phyloP scores from a whole-genome alignment of 1,140 invertebrate species.

The Meloidogyne hapla region DNA sequence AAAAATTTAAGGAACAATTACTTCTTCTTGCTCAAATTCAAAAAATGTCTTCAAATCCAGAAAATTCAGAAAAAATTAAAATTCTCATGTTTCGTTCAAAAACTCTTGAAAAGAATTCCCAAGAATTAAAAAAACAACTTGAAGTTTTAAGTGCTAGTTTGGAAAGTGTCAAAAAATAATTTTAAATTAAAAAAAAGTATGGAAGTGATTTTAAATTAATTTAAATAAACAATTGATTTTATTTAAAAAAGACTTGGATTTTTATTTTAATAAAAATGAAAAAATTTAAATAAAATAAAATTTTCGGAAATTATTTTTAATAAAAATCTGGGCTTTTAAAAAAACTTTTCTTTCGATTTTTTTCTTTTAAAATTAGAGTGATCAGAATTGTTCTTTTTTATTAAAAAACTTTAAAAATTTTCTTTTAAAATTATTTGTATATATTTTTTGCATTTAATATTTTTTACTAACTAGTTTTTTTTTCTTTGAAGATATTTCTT shows the following conservation, averaged over 20 bases:
- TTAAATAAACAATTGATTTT: too few relatives aligned
- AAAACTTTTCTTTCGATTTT: not conserved
- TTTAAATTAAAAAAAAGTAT: not conserved
- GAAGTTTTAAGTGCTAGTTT: not conserved
- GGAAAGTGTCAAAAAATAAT: not conserved
- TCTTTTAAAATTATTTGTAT: not conserved
- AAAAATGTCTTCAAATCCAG: not conserved
- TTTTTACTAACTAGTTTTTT: not conserved
- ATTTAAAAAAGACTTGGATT: too few relatives aligned
- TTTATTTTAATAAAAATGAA: too few relatives aligned
- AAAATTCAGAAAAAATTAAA: not conserved
- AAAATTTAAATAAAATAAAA: not conserved
- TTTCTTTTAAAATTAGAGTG: conserved; percentile 3
- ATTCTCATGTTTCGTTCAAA: not conserved
- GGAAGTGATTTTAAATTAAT: not conserved
- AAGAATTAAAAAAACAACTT: not conserved
- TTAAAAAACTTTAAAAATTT: not conserved
- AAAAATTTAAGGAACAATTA: not conserved
- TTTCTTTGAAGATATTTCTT: not conserved
- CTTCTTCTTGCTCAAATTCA: not conserved
- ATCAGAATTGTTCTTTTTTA: not conserved
- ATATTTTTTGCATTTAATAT: not conserved
- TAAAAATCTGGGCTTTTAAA: not conserved
- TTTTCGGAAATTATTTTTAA: not conserved
- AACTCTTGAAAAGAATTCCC: not conserved